Evolutionary conservation across 2,797 vertebrate species (phyloP).

Genomic region (Acanthurus leucopareius): DNA sequence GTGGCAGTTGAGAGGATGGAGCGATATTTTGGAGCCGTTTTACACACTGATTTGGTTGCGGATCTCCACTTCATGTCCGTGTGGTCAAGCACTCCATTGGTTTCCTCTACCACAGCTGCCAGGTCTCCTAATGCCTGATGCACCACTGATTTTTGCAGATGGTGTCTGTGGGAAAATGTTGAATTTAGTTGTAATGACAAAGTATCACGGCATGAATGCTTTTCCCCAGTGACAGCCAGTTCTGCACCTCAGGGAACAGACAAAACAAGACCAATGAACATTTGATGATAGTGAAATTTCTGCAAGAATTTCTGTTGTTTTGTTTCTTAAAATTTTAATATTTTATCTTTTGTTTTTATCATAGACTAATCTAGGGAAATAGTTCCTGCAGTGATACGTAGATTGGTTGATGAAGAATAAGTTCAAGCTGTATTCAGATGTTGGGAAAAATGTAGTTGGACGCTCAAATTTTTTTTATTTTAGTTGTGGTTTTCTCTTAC

Average conservation of each 20-base stretch:
- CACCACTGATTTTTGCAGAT: constrained; percentile 73
- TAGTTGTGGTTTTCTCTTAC: too few relatives aligned
- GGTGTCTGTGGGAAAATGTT: constrained; percentile 63
- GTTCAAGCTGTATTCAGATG: too few relatives aligned
- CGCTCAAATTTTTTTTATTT: too few relatives aligned
- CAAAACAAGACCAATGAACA: neutral
- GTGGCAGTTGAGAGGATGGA: constrained; percentile 88
- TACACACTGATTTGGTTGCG: constrained; percentile 87
- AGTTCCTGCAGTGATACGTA: too few relatives aligned
- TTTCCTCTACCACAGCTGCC: constrained; percentile 54
- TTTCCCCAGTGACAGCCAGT: neutral
- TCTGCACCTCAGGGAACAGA: neutral
- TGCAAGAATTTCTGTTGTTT: neutral
- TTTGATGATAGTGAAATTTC: neutral
- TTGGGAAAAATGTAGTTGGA: too few relatives aligned
- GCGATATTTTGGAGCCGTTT: constrained; percentile 89
- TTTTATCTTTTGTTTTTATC: too few relatives aligned
- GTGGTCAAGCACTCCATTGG: constrained; percentile 57
- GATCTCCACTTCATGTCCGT: constrained; percentile 84
- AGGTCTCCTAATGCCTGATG: constrained; percentile 61
- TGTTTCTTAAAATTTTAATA: too few relatives aligned
- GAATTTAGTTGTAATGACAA: constrained; percentile 33
- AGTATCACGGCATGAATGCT: neutral
- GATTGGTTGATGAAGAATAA: too few relatives aligned
- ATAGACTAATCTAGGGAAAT: too few relatives aligned